A percentile compares a stretch with the other conserved stretches of the same genome.
These are phyloP conservation scores for Catharus minimus DNA, from an alignment of 2,113 vertebrate genomes.

Conservation along the genomic window DNA sequence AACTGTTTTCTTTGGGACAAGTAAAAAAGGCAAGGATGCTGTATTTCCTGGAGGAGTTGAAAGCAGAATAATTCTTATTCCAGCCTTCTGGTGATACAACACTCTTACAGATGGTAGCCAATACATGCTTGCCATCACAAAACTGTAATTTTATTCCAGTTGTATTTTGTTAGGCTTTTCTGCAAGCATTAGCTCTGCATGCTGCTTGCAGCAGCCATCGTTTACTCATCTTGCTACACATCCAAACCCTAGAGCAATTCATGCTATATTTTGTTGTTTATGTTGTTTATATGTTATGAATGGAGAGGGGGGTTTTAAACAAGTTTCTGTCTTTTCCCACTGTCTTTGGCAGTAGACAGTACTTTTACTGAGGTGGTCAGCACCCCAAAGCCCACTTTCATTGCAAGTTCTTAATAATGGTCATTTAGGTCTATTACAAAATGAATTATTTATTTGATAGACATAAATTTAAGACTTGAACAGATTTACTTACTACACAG, in stretches of 20 bases:
- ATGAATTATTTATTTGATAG: too few species aligned
- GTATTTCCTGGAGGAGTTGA: not conserved
- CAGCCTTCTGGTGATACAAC: not conserved
- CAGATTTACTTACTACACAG: not conserved
- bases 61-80: not conserved
- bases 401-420: not conserved
- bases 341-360: not conserved
- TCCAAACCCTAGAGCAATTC: not conserved
- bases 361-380: not conserved
- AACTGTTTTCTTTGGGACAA: not conserved
- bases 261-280: not conserved
- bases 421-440: not conserved
- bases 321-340: not conserved
- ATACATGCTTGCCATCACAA: not conserved
- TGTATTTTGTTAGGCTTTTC: not conserved
- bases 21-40: not conserved
- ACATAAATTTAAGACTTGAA: too few species aligned
- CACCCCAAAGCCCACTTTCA: not conserved
- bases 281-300: not conserved
- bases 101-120: not conserved
- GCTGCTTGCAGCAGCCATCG: fast-evolving
- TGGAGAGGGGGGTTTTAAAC: not conserved
- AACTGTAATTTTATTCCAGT: not conserved
- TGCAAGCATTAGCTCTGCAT: not conserved
- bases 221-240: not conserved